phyloP scores from a whole-genome alignment of 1,140 invertebrate species.

The Cryptotermes secundus region DNA sequence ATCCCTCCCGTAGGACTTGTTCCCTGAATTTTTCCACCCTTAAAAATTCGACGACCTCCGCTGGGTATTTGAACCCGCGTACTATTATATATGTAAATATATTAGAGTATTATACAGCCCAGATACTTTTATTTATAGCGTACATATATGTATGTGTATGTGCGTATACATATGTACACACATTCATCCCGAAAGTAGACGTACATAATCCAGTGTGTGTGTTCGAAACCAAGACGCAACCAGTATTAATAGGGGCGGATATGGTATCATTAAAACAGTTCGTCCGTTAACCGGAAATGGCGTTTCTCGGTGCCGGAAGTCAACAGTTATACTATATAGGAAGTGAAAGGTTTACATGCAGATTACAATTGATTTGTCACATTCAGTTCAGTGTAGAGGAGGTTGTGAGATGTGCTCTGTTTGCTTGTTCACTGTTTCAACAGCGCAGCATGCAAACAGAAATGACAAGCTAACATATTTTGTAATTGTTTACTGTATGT shows the following conservation, averaged over 20 bases:
- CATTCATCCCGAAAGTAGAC: too few species aligned
- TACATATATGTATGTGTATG: too few species aligned
- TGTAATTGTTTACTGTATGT: slow-evolving; percentile 1
- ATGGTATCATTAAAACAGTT: not conserved
- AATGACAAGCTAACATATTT: not conserved
- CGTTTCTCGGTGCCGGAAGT: not conserved
- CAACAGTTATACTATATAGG: not conserved
- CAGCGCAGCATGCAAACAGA: not conserved
- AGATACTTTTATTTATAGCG: too few species aligned
- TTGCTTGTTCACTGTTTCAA: not conserved
- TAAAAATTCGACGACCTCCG: too few species aligned
- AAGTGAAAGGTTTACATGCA: not conserved
- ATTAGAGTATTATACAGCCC: too few species aligned
- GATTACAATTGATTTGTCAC: slow-evolving; percentile 6
- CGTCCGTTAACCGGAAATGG: not conserved
- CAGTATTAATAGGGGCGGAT: not conserved
- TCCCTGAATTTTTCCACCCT: too few species aligned
- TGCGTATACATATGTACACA: too few species aligned
- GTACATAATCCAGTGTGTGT: too few species aligned
- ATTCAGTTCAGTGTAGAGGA: not conserved
- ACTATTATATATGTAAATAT: too few species aligned
- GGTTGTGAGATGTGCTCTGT: not conserved
- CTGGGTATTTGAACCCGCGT: too few species aligned
- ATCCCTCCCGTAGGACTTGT: too few species aligned
- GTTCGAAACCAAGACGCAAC: too few species aligned